Evolutionary conservation across 2,888 invertebrate species (phyloP).

Genomic region (Aleiodes leptofemur): DNA sequence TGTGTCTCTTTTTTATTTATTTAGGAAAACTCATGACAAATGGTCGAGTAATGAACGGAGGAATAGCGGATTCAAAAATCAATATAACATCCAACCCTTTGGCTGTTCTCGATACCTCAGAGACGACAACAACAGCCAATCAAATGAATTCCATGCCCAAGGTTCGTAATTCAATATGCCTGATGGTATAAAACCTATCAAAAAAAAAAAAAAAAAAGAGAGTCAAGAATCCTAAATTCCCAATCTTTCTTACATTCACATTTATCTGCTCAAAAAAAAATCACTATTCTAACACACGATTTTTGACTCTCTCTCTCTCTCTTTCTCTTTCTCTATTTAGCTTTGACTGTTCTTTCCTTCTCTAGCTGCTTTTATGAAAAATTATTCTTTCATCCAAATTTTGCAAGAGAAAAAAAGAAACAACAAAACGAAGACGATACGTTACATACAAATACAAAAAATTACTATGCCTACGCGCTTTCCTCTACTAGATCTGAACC

Average conservation of each 20-base stretch:
- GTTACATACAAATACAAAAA: conserved; percentile 69
- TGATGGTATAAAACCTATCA: conserved; percentile 30
- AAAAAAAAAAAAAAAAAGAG: conserved; percentile 33
- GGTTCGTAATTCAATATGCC: conserved; percentile 66
- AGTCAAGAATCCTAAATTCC: conserved; percentile 35
- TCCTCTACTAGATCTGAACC: conserved; percentile 67
- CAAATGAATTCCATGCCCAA: conserved; percentile 65
- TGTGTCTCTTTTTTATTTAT: conserved; percentile 47
- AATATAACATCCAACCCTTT: conserved; percentile 87
- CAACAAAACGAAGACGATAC: conserved; percentile 49
- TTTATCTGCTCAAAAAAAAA: neutral
- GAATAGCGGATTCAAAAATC: conserved; percentile 77
- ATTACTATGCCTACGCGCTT: conserved; percentile 67
- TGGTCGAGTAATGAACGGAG: conserved; percentile 73
- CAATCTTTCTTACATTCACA: neutral
- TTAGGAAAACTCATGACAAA: conserved; percentile 72
- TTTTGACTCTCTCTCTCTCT: conserved; percentile 9
- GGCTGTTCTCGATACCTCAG: conserved; percentile 81
- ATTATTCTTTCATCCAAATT: neutral
- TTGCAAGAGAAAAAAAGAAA: conserved; percentile 29
- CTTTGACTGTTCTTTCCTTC: conserved; percentile 63
- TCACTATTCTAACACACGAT: conserved; percentile 1
- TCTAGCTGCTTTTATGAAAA: conserved; percentile 57
- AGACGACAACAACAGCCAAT: conserved; percentile 75
- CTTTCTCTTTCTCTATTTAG: conserved; percentile 49